Conservation (phyloP, 2,113 vertebrate species). For the Callithrix jacchus region DNA sequence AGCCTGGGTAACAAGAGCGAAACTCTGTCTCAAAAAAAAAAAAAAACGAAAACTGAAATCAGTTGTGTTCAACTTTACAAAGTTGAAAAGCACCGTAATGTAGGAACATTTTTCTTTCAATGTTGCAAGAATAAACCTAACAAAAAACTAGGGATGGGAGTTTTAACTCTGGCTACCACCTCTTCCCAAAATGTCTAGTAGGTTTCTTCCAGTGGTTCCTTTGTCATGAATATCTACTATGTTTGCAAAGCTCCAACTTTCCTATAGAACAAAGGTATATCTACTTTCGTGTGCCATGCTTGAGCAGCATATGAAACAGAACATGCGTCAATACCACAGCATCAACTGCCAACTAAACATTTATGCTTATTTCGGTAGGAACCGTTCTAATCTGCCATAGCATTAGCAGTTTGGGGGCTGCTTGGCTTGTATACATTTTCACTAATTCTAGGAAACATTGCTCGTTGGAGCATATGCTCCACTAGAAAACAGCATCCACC, state of each 20-base stretch:
- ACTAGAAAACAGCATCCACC: conserved; percentile 48
- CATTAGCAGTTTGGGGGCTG: conserved; percentile 58
- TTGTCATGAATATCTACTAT: not conserved
- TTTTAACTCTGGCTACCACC: not conserved
- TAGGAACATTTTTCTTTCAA: not conserved
- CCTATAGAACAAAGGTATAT: not conserved
- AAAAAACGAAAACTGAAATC: not conserved
- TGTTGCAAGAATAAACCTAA: not conserved
- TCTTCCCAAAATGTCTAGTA: not conserved
- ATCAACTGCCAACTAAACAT: conserved; percentile 55
- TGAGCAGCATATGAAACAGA: not conserved
- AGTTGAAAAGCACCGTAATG: not conserved
- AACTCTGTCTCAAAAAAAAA: no score
- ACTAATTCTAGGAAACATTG: conserved; percentile 73
- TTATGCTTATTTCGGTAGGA: conserved; percentile 44
- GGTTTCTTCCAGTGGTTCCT: not conserved
- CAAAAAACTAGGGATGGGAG: not conserved
- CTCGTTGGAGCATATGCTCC: conserved; percentile 52
- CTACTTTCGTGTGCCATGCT: not conserved
- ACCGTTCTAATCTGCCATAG: not conserved
- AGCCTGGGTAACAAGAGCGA: no score
- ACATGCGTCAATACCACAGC: conserved; percentile 20
- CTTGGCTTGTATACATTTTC: conserved; percentile 61
- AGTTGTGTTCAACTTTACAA: not conserved
- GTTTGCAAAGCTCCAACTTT: not conserved